phyloP scores from a whole-genome alignment of 2,888 invertebrate species.

The Aspidiotus rigidus region DNA sequence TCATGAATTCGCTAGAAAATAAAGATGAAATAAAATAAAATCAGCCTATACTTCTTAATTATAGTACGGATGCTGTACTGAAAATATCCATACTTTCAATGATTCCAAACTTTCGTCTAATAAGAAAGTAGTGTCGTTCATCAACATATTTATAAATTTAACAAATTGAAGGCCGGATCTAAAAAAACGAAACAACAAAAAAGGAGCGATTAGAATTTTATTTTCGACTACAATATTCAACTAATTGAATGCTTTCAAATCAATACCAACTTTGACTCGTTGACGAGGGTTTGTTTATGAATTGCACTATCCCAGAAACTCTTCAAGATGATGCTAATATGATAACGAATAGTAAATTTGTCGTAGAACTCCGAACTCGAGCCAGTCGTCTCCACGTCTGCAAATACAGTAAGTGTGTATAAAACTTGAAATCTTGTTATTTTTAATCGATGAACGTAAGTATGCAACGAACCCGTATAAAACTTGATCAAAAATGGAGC shows the following conservation, averaged over 20 bases:
- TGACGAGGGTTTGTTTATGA: conserved; percentile 76
- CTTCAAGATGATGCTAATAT: conserved; percentile 93
- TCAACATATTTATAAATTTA: conserved; percentile 93
- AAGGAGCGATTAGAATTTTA: background rate
- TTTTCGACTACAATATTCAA: background rate
- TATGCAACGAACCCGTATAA: conserved; percentile 58
- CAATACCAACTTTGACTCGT: conserved; percentile 60
- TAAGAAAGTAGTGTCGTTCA: conserved; percentile 96
- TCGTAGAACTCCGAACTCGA: conserved; percentile 98
- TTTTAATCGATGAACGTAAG: no score
- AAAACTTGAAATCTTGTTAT: no score
- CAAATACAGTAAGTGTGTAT: background rate
- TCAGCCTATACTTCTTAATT: background rate
- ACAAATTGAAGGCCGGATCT: conserved; percentile 86
- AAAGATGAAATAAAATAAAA: background rate
- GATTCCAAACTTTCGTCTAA: conserved; percentile 92
- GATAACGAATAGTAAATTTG: conserved; percentile 96
- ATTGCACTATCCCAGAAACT: conserved; percentile 88
- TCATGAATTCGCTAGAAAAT: conserved; percentile 49
- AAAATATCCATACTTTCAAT: conserved; percentile 50
- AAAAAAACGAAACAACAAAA: conserved; percentile 34
- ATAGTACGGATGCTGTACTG: background rate
- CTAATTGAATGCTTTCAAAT: background rate
- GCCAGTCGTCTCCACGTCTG: conserved; percentile 91
- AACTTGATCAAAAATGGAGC: conserved; percentile 93